These are phyloP conservation scores for Sorex araneus DNA, from an alignment of 2,113 vertebrate genomes.

Conservation along the genomic window DNA sequence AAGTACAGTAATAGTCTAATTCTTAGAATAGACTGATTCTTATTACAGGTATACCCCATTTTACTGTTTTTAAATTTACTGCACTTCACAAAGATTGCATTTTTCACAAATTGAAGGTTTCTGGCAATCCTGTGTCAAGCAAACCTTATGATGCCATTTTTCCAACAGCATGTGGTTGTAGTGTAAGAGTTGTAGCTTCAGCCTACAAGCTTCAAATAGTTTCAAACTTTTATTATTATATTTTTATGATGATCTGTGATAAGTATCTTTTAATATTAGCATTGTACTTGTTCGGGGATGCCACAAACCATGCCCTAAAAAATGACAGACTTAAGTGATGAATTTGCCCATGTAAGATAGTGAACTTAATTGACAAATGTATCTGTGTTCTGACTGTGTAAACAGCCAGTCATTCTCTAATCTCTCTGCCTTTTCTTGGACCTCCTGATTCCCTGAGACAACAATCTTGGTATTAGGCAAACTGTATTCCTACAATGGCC, in stretches of 20 bases:
- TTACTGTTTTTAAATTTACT: not conserved
- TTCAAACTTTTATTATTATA: not conserved
- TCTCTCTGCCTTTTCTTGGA: not conserved
- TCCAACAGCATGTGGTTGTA: not conserved
- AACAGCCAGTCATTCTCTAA: not conserved
- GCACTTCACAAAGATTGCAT: not conserved
- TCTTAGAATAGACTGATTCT: not conserved
- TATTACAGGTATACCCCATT: not conserved
- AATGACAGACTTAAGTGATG: not conserved
- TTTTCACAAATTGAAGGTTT: not conserved
- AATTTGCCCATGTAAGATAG: not conserved
- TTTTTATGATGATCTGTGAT: not conserved
- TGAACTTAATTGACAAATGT: not conserved
- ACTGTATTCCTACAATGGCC: not conserved
- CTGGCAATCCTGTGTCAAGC: not conserved
- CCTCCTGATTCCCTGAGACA: not conserved
- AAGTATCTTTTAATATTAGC: not conserved
- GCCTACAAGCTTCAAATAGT: not conserved
- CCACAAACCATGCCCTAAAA: not conserved
- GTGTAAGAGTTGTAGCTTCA: too few species aligned
- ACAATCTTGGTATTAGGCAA: not conserved
- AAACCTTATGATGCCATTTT: not conserved
- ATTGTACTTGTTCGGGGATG: not conserved
- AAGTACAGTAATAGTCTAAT: not conserved
- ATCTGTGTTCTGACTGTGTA: not conserved